These are phyloP conservation scores for Indicator maculatus DNA, from an alignment of 2,113 vertebrate species.

Conservation along the genomic window DNA sequence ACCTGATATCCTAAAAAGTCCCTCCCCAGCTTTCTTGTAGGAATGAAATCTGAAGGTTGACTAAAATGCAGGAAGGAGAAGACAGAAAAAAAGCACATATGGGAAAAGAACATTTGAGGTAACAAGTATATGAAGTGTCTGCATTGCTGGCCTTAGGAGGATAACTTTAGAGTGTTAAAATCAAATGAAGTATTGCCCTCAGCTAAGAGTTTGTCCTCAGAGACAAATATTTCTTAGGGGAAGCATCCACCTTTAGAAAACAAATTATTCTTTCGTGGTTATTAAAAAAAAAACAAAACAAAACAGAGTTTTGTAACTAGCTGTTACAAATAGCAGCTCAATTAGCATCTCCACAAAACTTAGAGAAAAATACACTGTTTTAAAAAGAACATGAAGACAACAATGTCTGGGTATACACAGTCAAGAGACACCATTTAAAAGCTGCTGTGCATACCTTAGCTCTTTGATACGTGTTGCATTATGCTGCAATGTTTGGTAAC, in stretches of 20 bases:
- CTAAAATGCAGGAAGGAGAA: not conserved
- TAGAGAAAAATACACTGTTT: not conserved
- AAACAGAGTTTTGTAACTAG: not conserved
- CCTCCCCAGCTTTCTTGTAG: too few relatives aligned
- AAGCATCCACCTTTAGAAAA: conserved; percentile 1
- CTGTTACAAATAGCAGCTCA: conserved; percentile 8
- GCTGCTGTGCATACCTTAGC: not conserved
- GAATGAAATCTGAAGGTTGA: not conserved
- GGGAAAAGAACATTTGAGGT: conserved; percentile 20
- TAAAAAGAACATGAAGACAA: not conserved
- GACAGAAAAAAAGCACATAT: not conserved
- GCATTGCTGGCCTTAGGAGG: not conserved
- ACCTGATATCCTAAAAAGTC: too few relatives aligned
- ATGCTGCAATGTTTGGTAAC: not conserved
- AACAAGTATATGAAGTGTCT: not conserved
- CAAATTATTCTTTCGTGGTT: not conserved
- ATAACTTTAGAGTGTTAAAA: not conserved
- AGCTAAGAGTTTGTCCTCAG: not conserved
- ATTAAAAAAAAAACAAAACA: not conserved
- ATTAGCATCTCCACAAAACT: not conserved
- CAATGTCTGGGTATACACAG: not conserved
- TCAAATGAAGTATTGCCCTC: not conserved
- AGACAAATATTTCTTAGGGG: not conserved
- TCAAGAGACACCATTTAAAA: not conserved
- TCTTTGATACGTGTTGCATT: not conserved